phyloP scores from a whole-genome alignment of 2,113 vertebrate genomes.

The Pluvianellus socialis region DNA sequence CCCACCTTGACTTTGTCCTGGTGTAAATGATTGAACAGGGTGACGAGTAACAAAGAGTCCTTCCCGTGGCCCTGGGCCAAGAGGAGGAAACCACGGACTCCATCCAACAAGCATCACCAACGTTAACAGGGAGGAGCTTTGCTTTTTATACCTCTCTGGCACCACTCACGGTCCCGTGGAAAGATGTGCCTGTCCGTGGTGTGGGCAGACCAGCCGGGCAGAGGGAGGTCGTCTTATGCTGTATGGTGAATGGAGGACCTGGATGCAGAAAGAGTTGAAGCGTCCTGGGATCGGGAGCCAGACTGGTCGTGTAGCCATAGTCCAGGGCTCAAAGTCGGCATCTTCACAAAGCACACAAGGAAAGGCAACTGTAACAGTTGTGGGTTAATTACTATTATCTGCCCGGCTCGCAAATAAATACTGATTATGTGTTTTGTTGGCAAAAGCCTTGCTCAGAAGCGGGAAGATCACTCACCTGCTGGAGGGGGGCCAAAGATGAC shows the following conservation, averaged over 20 bases:
- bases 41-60: not conserved
- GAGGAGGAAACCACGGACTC: not conserved
- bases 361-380: not conserved
- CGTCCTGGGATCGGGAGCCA: not conserved
- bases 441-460: not conserved
- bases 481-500: not conserved
- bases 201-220: not conserved
- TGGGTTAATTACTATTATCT: not conserved
- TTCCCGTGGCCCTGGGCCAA: not conserved
- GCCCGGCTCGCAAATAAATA: not conserved
- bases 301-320: not conserved
- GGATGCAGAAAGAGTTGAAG: not conserved
- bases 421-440: not conserved
- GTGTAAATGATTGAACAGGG: constrained; percentile 16
- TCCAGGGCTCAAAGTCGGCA: not conserved
- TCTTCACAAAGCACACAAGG: not conserved
- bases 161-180: not conserved
- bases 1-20: not conserved
- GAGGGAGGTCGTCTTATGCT: not conserved
- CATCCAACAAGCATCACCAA: not conserved
- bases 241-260: not conserved
- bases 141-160: not conserved
- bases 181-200: not conserved
- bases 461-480: not conserved
- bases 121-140: not conserved